A percentile compares a stretch with the other conserved stretches of the same genome.
These are phyloP conservation scores for Oplegnathus fasciatus DNA, from an alignment of 2,113 vertebrate species.

Conservation along the genomic window DNA sequence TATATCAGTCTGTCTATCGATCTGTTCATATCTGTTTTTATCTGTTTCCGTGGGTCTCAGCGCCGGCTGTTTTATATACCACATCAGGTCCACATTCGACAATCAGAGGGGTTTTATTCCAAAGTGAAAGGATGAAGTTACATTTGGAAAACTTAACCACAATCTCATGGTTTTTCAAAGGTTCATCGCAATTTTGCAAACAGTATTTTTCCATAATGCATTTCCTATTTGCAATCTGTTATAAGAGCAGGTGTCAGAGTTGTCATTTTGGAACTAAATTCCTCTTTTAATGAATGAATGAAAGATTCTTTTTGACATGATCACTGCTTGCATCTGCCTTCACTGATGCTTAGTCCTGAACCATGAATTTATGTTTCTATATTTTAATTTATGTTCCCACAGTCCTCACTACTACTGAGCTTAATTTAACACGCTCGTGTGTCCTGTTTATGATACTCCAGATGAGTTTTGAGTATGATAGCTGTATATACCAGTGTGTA, in stretches of 20 bases:
- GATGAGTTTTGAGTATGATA: background rate
- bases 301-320: background rate
- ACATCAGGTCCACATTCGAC: constrained; percentile 1
- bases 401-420: background rate
- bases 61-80: constrained; percentile 6
- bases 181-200: background rate
- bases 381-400: background rate
- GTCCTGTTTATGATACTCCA: background rate
- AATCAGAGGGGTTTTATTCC: constrained; percentile 24
- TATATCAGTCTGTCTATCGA: constrained; percentile 47
- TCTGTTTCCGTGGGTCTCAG: constrained; percentile 29
- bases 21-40: constrained; percentile 52
- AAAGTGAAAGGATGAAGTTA: background rate
- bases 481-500: background rate
- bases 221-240: background rate
- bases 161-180: background rate
- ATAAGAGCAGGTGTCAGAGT: background rate
- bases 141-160: background rate
- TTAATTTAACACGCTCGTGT: background rate
- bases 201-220: background rate
- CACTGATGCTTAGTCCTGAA: background rate
- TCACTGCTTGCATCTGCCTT: background rate
- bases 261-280: constrained; percentile 7
- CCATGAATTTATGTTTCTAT: background rate
- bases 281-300: background rate